These are phyloP conservation scores for Styela clava DNA, from an alignment of 23 tunicate genomes.

Conservation along the genomic window DNA sequence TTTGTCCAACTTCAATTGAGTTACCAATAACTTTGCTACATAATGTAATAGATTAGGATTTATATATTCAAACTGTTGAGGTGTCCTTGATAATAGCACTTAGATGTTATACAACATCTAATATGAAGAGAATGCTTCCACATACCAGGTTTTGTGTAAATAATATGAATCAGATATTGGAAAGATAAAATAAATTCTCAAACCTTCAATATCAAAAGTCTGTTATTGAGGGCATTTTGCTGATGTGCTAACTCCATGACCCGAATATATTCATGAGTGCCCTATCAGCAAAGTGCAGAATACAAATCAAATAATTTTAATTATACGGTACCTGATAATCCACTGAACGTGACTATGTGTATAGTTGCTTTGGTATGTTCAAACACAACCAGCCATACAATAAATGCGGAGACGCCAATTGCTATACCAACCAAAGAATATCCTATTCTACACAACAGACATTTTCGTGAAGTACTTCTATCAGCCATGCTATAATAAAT, in stretches of 20 bases:
- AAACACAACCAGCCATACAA: conserved; percentile 10
- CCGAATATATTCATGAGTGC: no score
- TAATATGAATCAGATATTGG: no score
- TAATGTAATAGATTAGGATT: no score
- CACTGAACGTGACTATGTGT: background rate
- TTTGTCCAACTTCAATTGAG: no score
- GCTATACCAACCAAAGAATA: conserved; percentile 15
- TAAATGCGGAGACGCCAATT: conserved; percentile 15
- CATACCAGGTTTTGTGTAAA: no score
- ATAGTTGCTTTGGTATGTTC: background rate
- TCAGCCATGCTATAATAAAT: conserved; percentile 4
- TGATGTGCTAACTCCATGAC: background rate
- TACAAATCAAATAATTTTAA: background rate
- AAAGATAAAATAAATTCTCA: no score
- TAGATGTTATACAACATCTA: no score
- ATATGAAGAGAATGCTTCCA: no score
- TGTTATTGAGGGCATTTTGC: no score
- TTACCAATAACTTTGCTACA: no score
- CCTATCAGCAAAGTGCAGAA: background rate
- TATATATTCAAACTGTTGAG: no score
- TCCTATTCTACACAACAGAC: conserved; percentile 4
- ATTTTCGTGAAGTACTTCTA: conserved; percentile 5
- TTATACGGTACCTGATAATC: conserved; percentile 16
- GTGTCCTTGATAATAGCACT: no score
- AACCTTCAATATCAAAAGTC: background rate